Evolutionary conservation across 2,797 vertebrate genomes (phyloP), one percentile per base, ranked within the genome.

Genomic region (Protosalanx chinensis): DNA sequence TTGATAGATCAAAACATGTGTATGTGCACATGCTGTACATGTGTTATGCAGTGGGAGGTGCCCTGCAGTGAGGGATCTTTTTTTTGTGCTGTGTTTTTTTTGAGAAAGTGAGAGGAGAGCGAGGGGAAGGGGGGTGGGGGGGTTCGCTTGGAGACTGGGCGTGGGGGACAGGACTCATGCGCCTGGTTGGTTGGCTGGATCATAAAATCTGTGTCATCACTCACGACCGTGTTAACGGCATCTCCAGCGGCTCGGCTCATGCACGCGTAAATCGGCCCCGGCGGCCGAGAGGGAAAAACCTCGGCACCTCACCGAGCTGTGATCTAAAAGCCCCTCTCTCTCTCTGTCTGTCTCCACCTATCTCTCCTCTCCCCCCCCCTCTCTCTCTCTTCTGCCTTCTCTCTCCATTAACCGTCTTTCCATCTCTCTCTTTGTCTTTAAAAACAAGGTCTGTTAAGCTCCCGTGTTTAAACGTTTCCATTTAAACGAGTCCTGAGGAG

Each of bases 171-270:
- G 51, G 72, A 3, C 68, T 82, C 79, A 72, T 20, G 67, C n/a
- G 67, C 8, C 53, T 66, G 64, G 15, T 58, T 61, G 67, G 15
- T 68, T 68, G 82, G 90, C 92, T 92, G 92, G 95, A 93, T 95
- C 92, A 95, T 94, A 88, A 90, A 92, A 95, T 97, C 95, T 94
- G 87, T 97, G 95, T 97, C 94, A 94, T 93, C 91, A 90, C 92
- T 93, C 88, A 90, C 85, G 90, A 92, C 92, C 90, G 90, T 90
- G 92, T 92, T 92, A 89, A 92, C 92, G 93, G 92, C 93, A 95
- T 95, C 93, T 94, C 91, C 93, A 94, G 89, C 87, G 81, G 81
- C 89, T 88, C 82, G 89, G 76, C 89, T 90, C 85, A 86, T 84
- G 90, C 51, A 0, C 87, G 93, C 78, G 74, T 89, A 91, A 95